Evolutionary conservation across 2,797 vertebrate species (phyloP).

Genomic region (Chrysolophus pictus): DNA sequence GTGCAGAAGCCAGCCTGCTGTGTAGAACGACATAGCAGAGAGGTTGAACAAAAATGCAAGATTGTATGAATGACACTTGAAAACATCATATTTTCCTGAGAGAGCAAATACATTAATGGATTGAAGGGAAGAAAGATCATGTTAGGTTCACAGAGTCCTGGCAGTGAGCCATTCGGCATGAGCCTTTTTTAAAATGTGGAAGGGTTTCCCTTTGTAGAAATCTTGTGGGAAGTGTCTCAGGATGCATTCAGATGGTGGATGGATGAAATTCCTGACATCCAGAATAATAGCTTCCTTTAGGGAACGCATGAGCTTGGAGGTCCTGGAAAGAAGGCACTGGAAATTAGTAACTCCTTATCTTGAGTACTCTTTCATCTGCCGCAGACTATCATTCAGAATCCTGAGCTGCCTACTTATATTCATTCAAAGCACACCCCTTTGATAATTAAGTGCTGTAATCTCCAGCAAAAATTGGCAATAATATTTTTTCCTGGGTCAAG

Average conservation of each 20-base stretch:
- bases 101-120: background rate
- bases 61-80: background rate
- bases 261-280: background rate
- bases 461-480: background rate
- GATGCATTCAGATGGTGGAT: background rate
- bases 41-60: background rate
- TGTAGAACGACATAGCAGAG: background rate
- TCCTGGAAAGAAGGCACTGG: background rate
- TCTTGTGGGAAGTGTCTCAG: background rate
- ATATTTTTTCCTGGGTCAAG: background rate
- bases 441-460: background rate
- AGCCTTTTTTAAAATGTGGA: background rate
- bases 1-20: background rate
- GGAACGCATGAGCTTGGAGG: background rate
- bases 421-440: background rate
- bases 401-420: background rate
- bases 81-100: background rate
- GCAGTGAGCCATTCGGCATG: background rate
- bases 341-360: background rate
- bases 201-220: background rate
- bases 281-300: background rate
- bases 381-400: background rate
- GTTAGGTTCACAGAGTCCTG: background rate
- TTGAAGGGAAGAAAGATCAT: background rate
- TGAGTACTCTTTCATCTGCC: background rate